Conservation (phyloP, 2,113 vertebrate genomes). For the Amazona vittata region DNA sequence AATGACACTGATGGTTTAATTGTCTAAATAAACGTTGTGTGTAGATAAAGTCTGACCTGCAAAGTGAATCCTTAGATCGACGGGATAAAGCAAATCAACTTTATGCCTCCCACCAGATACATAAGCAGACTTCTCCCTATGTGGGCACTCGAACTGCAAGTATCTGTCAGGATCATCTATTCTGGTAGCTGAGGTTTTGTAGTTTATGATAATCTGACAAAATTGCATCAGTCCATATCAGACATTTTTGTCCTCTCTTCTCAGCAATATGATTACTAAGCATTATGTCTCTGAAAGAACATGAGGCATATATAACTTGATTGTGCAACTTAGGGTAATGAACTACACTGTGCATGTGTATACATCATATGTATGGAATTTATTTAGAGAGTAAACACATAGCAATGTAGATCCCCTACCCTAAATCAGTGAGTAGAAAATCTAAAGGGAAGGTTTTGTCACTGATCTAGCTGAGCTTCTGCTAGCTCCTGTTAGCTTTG, state of each 20-base stretch:
- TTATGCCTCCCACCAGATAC: conserved; percentile 44
- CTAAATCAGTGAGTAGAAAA: background rate
- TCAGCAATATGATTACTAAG: background rate
- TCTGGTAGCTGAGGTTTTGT: background rate
- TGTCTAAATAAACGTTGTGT: conserved; percentile 53
- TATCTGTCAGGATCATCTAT: conserved; percentile 61
- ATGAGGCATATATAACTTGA: background rate
- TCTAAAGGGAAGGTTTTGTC: background rate
- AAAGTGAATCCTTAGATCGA: conserved; percentile 45
- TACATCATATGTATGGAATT: background rate
- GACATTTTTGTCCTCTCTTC: background rate
- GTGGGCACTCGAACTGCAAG: conserved; percentile 48
- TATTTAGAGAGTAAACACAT: background rate
- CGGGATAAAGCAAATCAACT: conserved; percentile 56
- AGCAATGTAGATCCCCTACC: background rate
- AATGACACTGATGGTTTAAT: conserved; percentile 36
- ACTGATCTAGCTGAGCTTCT: background rate
- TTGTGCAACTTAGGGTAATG: background rate
- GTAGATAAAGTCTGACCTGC: conserved; percentile 48
- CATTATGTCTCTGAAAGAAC: background rate
- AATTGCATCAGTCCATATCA: conserved; percentile 8
- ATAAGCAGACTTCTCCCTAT: conserved; percentile 44
- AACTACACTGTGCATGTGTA: background rate
- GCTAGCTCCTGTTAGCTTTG: background rate
- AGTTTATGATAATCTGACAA: conserved; percentile 32